Evolutionary conservation across 2,113 vertebrate genomes (phyloP).

Genomic region (Phasianus colchicus): DNA sequence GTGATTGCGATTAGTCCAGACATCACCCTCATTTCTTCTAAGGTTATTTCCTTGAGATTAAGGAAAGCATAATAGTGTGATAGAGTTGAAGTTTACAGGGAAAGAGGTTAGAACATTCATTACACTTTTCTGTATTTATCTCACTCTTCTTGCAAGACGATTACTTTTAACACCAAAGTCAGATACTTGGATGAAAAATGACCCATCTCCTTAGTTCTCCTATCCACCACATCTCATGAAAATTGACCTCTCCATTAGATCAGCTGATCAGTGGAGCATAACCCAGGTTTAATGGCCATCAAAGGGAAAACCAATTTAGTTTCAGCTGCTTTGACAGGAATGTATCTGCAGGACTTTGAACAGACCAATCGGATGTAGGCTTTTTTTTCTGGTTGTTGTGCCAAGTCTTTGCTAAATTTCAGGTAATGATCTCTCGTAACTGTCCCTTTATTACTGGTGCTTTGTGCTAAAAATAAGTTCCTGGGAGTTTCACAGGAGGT

Average conservation of each 20-base stretch:
- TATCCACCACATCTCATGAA: constrained; percentile 48
- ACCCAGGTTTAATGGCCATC: constrained; percentile 60
- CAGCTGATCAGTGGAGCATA: constrained; percentile 58
- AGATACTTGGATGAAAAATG: constrained; percentile 67
- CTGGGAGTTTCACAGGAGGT: neutral
- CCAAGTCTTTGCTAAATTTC: constrained; percentile 35
- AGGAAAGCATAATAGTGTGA: constrained; percentile 38
- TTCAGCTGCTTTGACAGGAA: constrained; percentile 38
- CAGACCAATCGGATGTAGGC: neutral
- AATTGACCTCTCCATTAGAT: constrained; percentile 76
- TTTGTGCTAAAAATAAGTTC: constrained; percentile 8
- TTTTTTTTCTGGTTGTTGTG: neutral
- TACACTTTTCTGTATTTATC: constrained; percentile 61
- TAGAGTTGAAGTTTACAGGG: constrained; percentile 43
- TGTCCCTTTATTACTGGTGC: neutral
- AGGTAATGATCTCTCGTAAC: neutral
- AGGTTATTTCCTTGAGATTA: constrained; percentile 45
- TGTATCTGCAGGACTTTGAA: constrained; percentile 24
- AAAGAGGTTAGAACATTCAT: constrained; percentile 59
- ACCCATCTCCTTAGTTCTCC: constrained; percentile 21
- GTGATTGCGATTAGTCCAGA: constrained; percentile 66
- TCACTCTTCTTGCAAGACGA: constrained; percentile 50
- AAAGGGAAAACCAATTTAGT: constrained; percentile 67
- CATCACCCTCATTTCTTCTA: constrained; percentile 12
- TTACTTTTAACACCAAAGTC: constrained; percentile 53